Evolutionary conservation across 2,888 invertebrate species (phyloP).

Genomic region (Pelosia muscerda): DNA sequence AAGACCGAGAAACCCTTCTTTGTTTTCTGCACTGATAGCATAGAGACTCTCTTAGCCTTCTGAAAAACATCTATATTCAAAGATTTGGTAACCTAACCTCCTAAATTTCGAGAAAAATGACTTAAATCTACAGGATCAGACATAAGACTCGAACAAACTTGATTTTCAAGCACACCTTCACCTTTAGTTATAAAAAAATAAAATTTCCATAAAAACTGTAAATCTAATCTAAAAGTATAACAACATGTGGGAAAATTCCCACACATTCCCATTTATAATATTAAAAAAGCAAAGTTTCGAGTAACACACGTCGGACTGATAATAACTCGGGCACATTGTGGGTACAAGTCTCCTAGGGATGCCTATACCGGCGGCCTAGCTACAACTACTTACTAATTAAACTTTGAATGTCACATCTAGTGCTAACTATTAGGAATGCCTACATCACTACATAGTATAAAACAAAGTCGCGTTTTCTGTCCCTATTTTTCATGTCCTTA

Average conservation of each 20-base stretch:
- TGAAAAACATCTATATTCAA: too few relatives aligned
- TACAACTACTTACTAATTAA: constrained; percentile 33
- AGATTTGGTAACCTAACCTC: too few relatives aligned
- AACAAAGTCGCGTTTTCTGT: too few relatives aligned
- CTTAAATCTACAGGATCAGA: too few relatives aligned
- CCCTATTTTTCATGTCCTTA: too few relatives aligned
- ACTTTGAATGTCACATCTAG: constrained; percentile 25
- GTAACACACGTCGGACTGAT: constrained; percentile 27
- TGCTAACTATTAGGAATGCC: not conserved
- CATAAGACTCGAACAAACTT: too few relatives aligned
- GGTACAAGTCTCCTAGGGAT: constrained; percentile 23
- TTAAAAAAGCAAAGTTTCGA: constrained; percentile 36
- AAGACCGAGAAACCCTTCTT: too few relatives aligned
- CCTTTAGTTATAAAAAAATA: not conserved
- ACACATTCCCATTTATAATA: constrained; percentile 20
- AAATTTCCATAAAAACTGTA: not conserved
- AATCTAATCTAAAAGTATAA: constrained; percentile 1
- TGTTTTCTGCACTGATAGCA: too few relatives aligned
- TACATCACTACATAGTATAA: not conserved
- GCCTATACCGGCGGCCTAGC: constrained; percentile 5
- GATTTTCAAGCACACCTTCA: too few relatives aligned
- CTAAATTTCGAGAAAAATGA: too few relatives aligned
- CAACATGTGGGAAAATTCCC: constrained; percentile 17
- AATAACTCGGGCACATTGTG: constrained; percentile 28
- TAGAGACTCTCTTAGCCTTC: too few relatives aligned